Base-by-base conservation (phyloP, 2,888 invertebrate genomes). In the Troides helena region DNA sequence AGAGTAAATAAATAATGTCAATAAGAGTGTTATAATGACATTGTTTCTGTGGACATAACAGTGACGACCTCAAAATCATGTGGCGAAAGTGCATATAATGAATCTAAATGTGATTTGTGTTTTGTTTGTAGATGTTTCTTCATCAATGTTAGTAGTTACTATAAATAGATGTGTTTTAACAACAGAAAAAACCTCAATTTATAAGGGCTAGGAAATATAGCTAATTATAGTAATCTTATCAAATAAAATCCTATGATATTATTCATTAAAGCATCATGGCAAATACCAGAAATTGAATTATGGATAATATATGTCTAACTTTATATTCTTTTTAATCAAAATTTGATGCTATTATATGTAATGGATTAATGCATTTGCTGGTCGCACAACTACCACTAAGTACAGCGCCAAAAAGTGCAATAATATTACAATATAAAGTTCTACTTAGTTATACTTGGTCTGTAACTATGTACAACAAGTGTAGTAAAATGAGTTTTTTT, bases 171-270 rank as follows among this genome's bases (percentile, higher is more conserved):
- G 50, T 65, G 23, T 43, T 56, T 56, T 25, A 50, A 12, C 17
- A 56, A 56, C 59, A 46, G 12, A n/a, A 39, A 39, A 30, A 65
- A 3, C 59, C 70, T 76, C 71, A 77, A 68, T 50, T 50, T 17
- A 18, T 17, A 17, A 18, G 50, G 17, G 50, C 50, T 50, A 50
- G 50, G 18, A 50, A 50, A 50, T 50, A 17, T 50, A 17, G 17
- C 50, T 39, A 50, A 50, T 50, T 50, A 14, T 50, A 50, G 5
- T 17, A 50, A 50, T 50, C 10, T 50, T 50, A 17, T 18, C 17
- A 18, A 50, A 14, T 50, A 18, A 12, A 14, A 50, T 14, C 2
- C 12, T 50, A 18, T 17, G 14, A 50, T 18, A 50, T 50, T 1
- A 50, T 17, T 14, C 12, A 17, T 50, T 50, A 18, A 14, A 5